Percentiles rank a stretch among this genome's conserved stretches.
Evolutionary conservation across 2,888 invertebrate genomes (phyloP).

Genomic region (Cephonodes hylas): DNA sequence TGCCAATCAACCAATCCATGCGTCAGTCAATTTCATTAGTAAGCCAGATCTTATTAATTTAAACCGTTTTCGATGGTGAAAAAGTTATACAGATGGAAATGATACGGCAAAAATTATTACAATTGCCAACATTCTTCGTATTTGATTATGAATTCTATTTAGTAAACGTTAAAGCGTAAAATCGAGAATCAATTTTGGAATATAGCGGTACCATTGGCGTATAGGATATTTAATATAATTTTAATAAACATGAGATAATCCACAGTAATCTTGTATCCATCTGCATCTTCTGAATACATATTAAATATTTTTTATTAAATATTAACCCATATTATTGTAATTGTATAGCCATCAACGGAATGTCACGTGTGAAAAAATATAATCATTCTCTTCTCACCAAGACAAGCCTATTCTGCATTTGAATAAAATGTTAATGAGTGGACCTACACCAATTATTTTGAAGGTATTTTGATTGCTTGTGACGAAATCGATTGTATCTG

Average conservation of each 20-base stretch:
- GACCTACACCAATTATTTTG: constrained; percentile 9
- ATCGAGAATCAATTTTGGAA: background rate
- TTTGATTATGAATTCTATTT: background rate
- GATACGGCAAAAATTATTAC: background rate
- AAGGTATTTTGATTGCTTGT: constrained; percentile 3
- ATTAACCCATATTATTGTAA: constrained; percentile 11
- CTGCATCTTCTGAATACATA: background rate
- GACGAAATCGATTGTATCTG: constrained; percentile 4
- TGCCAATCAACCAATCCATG: background rate
- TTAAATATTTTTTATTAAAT: constrained; percentile 9
- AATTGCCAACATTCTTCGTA: background rate
- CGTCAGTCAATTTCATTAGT: background rate
- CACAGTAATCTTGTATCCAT: background rate
- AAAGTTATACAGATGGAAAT: background rate
- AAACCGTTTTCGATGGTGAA: background rate
- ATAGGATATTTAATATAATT: background rate
- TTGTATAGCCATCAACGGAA: constrained; percentile 16
- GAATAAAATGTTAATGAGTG: constrained; percentile 3
- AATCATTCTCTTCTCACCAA: constrained; percentile 12
- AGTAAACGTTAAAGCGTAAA: background rate
- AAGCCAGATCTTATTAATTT: background rate
- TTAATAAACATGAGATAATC: constrained; percentile 1
- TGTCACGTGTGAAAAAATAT: constrained; percentile 1
- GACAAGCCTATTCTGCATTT: background rate
- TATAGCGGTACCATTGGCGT: background rate